These are phyloP conservation scores for Arenicola marina DNA, from an alignment of 2,888 invertebrate species.

Conservation along the genomic window DNA sequence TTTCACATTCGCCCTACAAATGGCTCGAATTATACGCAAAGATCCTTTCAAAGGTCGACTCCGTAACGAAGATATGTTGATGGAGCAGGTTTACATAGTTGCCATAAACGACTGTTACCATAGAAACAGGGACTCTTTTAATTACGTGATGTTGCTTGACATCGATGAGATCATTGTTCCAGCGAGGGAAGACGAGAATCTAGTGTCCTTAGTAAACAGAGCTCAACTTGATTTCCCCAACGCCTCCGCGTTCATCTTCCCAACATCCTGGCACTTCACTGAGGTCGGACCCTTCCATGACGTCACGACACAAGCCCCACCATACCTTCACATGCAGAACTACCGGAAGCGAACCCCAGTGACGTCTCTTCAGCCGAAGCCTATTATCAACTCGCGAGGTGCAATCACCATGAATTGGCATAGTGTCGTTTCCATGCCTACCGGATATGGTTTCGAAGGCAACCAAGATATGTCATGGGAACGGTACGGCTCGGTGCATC, in stretches of 20 bases:
- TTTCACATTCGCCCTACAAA: conserved; percentile 5
- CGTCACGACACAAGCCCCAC: background rate
- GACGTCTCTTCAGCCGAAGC: conserved; percentile 8
- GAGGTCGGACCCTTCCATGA: no score
- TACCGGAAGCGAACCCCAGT: background rate
- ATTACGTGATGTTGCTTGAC: conserved; percentile 14
- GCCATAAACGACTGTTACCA: conserved; percentile 26
- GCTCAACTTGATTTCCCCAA: background rate
- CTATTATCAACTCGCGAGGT: background rate
- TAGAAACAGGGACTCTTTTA: conserved; percentile 2
- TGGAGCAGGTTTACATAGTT: conserved; percentile 24
- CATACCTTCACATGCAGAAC: conserved; percentile 11
- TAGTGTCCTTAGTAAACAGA: background rate
- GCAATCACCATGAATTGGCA: conserved; percentile 14
- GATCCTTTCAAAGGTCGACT: background rate
- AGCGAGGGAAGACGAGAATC: background rate
- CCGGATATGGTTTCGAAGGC: background rate
- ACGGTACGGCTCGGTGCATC: conserved; percentile 11
- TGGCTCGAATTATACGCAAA: background rate
- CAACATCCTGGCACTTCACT: conserved; percentile 16
- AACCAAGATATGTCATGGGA: conserved; percentile 4
- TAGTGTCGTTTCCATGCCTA: background rate
- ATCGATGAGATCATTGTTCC: conserved; percentile 20
- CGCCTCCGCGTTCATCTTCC: conserved; percentile 13
- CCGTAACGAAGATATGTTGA: background rate